Conservation (phyloP, 2,113 vertebrate genomes). For the Pogona vitticeps region DNA sequence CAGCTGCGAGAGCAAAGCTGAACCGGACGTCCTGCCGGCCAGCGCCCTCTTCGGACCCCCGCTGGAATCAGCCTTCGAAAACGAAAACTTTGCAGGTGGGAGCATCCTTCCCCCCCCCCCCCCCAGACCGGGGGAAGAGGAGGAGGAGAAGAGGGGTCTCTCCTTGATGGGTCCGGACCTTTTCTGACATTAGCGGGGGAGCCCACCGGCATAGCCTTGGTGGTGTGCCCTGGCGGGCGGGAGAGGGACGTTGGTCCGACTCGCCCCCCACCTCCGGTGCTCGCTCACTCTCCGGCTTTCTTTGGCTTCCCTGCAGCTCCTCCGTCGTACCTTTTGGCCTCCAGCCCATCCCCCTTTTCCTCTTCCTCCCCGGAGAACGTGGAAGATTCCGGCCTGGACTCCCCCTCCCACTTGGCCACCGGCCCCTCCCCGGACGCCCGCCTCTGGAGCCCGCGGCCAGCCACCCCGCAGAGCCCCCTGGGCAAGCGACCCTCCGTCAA, state of each 20-base stretch:
- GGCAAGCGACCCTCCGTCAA: not conserved
- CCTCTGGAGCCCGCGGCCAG: conserved; percentile 82
- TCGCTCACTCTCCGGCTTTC: not conserved
- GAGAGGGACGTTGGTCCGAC: not conserved
- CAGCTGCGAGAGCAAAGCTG: conserved; percentile 51
- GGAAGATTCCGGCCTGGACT: conserved; percentile 92
- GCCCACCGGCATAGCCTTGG: not conserved
- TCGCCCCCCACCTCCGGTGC: not conserved
- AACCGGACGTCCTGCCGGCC: conserved; percentile 35
- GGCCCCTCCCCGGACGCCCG: conserved; percentile 87
- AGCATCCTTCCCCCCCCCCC: too few species aligned
- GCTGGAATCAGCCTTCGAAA: conserved; percentile 85
- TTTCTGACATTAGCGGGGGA: not conserved
- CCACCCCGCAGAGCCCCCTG: conserved; percentile 70
- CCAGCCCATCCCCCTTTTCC: conserved; percentile 88
- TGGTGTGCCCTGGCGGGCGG: too few species aligned
- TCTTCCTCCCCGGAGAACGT: conserved; percentile 93
- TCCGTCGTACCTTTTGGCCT: conserved; percentile 70
- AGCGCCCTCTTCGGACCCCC: conserved; percentile 88
- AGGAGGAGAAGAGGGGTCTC: not conserved
- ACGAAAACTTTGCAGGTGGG: conserved; percentile 82
- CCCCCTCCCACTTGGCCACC: conserved; percentile 84
- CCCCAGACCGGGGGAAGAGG: too few species aligned
- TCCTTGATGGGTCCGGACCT: not conserved
- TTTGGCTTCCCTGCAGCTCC: conserved; percentile 54